Percentiles rank a stretch among this genome's conserved stretches.
Evolutionary conservation across 1,140 invertebrate species (phyloP).

Genomic region (Rhizoglyphus robini): DNA sequence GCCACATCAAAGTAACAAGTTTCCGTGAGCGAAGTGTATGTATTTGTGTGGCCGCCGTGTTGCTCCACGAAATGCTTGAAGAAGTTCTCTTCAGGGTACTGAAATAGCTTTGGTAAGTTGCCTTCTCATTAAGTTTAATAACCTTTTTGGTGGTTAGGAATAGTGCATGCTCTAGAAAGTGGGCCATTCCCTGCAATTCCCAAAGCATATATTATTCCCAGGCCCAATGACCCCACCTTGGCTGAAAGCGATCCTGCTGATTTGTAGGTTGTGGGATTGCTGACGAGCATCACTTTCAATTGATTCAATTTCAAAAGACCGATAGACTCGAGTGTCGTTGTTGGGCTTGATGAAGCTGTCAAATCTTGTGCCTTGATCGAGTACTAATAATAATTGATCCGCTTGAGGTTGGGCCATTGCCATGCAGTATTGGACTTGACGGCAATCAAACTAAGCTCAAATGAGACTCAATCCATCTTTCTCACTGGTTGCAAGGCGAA

Average conservation of each 20-base stretch:
- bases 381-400: too few relatives aligned
- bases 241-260: constrained; percentile 63
- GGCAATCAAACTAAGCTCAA: constrained; percentile 97
- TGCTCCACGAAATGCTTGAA: constrained; percentile 77
- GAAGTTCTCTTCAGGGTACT: constrained; percentile 81
- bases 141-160: constrained; percentile 43
- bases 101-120: too few relatives aligned
- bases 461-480: constrained; percentile 99
- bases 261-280: constrained; percentile 80
- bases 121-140: constrained; percentile 20
- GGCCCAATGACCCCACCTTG: constrained; percentile 49
- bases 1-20: constrained; percentile 84
- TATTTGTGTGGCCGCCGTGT: constrained; percentile 77
- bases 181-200: constrained; percentile 40
- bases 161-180: constrained; percentile 46
- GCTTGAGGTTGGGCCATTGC: neutral
- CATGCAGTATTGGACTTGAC: constrained; percentile 94
- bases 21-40: constrained; percentile 70
- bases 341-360: constrained; percentile 58
- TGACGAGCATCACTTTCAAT: constrained; percentile 75
- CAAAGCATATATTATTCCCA: too few relatives aligned
- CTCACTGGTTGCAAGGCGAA: constrained; percentile 99
- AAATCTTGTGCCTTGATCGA: neutral
- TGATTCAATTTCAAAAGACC: constrained; percentile 64
- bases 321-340: constrained; percentile 61